Conservation (phyloP, 1,140 invertebrate genomes). For the Coenobita brevimanus region DNA sequence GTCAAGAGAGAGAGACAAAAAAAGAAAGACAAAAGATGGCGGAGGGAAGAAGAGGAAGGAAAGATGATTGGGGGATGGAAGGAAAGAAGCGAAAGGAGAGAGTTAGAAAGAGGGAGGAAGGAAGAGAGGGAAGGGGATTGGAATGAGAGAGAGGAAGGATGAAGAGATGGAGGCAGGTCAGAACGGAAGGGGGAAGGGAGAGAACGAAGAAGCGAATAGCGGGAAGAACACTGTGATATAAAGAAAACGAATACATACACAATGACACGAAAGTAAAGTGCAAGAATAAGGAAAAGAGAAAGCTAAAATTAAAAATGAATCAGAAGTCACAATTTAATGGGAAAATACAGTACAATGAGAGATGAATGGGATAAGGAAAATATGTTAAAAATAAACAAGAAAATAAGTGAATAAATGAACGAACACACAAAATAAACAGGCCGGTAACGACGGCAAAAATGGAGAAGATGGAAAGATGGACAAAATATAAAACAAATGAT, state of each 20-base stretch:
- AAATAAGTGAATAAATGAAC: neutral
- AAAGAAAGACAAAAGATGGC: neutral
- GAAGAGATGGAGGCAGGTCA: no score
- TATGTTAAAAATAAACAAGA: neutral
- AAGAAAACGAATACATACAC: no score
- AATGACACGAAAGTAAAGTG: no score
- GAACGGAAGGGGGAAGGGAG: no score
- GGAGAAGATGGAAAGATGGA: neutral
- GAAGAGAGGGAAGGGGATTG: neutral
- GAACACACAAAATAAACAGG: neutral
- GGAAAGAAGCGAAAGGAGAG: neutral
- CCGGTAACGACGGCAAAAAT: no score
- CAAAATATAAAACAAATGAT: neutral
- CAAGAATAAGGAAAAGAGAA: neutral
- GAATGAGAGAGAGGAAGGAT: no score
- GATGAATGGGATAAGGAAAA: neutral
- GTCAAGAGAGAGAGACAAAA: neutral
- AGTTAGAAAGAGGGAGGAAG: neutral
- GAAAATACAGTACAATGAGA: neutral
- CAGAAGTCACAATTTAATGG: no score
- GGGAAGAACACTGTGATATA: no score
- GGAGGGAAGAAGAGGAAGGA: neutral
- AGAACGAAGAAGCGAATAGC: no score
- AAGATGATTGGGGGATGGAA: neutral
- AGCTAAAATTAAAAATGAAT: neutral